phyloP scores from a whole-genome alignment of 2,797 vertebrate genomes.

The Eidolon dupreanum region DNA sequence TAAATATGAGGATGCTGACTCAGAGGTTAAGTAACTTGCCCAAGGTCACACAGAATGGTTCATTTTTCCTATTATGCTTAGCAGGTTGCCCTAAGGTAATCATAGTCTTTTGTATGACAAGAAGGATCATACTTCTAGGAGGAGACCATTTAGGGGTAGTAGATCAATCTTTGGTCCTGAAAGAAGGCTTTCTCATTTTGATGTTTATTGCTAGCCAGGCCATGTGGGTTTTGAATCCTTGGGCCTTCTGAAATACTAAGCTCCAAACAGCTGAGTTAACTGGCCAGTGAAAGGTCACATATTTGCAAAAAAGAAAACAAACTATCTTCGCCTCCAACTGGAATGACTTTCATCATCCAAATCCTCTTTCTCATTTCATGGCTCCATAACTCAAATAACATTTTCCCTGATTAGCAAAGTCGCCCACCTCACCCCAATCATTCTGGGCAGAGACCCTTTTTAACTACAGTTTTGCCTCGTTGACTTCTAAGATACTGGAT shows the following conservation, averaged over 20 bases:
- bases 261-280: constrained; percentile 27
- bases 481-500: not conserved
- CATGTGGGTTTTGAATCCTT: not conserved
- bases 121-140: not conserved
- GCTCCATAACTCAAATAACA: not conserved
- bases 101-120: not conserved
- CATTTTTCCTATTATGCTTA: not conserved
- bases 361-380: constrained; percentile 9
- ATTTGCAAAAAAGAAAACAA: constrained; percentile 56
- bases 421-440: not conserved
- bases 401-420: not conserved
- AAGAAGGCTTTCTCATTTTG: not conserved
- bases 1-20: not conserved
- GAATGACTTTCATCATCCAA: constrained; percentile 21
- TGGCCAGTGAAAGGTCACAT: not conserved
- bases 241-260: not conserved
- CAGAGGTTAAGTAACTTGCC: not conserved
- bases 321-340: not conserved
- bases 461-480: not conserved
- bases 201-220: not conserved
- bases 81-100: not conserved
- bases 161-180: not conserved
- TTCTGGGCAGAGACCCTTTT: not conserved
- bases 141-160: not conserved
- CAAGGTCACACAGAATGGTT: not conserved